Evolutionary conservation across 2,113 vertebrate species (phyloP), one percentile per base, ranked within the genome.

Genomic region (Ceyx cyanopectus): DNA sequence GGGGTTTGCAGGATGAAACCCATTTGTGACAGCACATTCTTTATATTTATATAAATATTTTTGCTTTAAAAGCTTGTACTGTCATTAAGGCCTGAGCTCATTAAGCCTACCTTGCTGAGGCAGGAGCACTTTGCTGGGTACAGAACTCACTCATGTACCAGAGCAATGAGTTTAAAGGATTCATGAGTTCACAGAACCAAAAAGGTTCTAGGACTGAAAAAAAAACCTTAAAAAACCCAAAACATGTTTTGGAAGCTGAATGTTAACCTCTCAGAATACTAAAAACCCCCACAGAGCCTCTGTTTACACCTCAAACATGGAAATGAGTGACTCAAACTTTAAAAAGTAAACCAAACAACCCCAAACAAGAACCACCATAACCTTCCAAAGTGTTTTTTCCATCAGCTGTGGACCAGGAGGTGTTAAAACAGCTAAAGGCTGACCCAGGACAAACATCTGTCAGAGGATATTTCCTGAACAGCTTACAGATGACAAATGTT

Each of bases 361-460:
- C 24, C 48, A 65, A 90, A 53, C 4, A 60, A 65, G 84, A 45
- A 2, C 0, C 15, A 51, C 13, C 11, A 51, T 29, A 51, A 12
- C 3, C 17, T 84, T 65, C 58, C 23, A 21, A 51, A 1, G 2
- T 30, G 14, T 40, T 63, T 53, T 92, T 85, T 30, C 43, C 20
- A 22, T 18, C 45, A 62, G 11, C 24, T 48, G 30, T 46, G 19
- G 41, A 41, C 69, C 18, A 61, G 58, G n/a, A 87, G 72, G 63
- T 77, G 75, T 89, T 93, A 87, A 81, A 75, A 61, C 69, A 19
- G 24, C 67, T 89, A 82, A 87, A 91, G 54, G 30, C 72, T 89
- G 72, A 85, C 45, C 62, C 21, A 77, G 12, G 37, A 48, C 69
- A 91, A 92, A 91, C 24, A 63, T n/a, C 15, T 77, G 72, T n/a